These are phyloP conservation scores for Sminthurides aquaticus DNA, from an alignment of 2,888 invertebrate genomes.

Conservation along the genomic window DNA sequence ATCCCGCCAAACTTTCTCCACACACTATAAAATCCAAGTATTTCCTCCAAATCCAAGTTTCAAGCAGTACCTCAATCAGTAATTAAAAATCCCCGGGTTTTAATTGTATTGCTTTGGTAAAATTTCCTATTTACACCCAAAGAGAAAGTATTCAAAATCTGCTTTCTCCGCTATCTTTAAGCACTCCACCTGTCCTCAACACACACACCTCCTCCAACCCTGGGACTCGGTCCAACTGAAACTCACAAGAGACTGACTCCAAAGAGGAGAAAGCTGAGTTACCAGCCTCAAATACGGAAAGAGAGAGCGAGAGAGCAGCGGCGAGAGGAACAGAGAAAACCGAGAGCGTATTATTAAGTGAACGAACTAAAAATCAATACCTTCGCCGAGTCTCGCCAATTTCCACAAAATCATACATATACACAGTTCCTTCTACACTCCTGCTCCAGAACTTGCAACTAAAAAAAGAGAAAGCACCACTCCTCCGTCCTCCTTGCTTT, in stretches of 20 bases:
- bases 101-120: no score
- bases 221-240: background rate
- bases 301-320: background rate
- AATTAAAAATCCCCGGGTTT: no score
- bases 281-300: background rate
- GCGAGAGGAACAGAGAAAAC: constrained; percentile 1
- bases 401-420: background rate
- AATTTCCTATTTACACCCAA: no score
- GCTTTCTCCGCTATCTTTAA: background rate
- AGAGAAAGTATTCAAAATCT: no score
- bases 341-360: background rate
- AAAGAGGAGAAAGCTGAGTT: background rate
- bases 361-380: background rate
- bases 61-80: no score
- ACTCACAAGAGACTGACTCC: background rate
- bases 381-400: background rate
- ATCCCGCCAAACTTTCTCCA: no score
- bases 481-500: no score
- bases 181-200: background rate
- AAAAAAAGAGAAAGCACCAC: no score
- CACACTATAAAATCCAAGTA: no score
- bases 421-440: no score
- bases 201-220: background rate
- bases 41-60: no score
- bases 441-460: no score